These are phyloP conservation scores for Anguilla marmorata DNA, from an alignment of 2,797 vertebrate genomes.

Conservation along the genomic window DNA sequence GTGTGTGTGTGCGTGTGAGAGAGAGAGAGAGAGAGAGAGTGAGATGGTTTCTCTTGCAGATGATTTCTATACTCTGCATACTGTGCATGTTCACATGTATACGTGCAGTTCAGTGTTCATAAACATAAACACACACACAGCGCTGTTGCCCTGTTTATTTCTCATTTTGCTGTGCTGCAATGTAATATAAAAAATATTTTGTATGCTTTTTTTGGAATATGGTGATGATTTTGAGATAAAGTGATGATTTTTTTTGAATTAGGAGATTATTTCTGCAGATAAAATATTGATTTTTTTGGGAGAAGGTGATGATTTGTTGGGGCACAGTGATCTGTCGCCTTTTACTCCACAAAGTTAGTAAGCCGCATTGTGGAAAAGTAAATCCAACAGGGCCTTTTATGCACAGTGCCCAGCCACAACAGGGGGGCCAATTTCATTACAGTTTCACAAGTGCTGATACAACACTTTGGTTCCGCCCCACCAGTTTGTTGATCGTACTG, in stretches of 20 bases:
- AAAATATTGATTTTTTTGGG: background rate
- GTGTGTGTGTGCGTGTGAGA: background rate
- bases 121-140: constrained; percentile 7
- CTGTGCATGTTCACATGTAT: background rate
- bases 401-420: background rate
- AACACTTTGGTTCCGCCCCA: constrained; percentile 60
- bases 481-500: constrained; percentile 63
- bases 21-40: too few species aligned
- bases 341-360: background rate
- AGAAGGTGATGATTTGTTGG: background rate
- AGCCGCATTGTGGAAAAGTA: background rate
- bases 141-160: background rate
- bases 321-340: background rate
- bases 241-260: too few species aligned
- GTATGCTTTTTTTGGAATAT: too few species aligned
- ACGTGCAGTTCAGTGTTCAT: background rate
- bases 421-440: background rate
- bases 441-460: constrained; percentile 64
- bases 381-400: background rate
- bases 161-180: too few species aligned
- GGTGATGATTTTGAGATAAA: background rate
- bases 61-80: background rate
- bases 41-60: background rate
- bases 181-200: too few species aligned
- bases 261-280: too few species aligned